These are phyloP conservation scores for Umimayanthus chanpuru DNA, from an alignment of 92 coral and sea anemone species.

Conservation along the genomic window DNA sequence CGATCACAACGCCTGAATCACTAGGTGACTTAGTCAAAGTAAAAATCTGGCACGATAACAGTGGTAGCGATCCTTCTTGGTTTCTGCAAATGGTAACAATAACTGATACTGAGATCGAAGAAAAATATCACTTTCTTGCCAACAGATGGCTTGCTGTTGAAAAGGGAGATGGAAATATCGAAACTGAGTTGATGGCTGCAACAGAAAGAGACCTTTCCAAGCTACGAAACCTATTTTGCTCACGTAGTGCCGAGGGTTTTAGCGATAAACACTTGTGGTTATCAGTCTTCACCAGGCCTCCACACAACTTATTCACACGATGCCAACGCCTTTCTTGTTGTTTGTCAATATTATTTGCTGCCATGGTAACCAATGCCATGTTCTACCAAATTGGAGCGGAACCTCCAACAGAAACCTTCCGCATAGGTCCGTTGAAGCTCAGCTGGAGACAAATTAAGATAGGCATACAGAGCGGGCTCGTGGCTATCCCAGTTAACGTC, in stretches of 20 bases:
- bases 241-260: conserved; percentile 73
- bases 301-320: conserved; percentile 77
- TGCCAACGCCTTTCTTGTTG: conserved; percentile 83
- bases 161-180: conserved; percentile 70
- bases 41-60: conserved; percentile 89
- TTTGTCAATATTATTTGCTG: conserved; percentile 71
- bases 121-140: conserved; percentile 70
- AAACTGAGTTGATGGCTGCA: conserved; percentile 57
- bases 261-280: conserved; percentile 84
- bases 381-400: conserved; percentile 63
- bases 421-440: conserved; percentile 68
- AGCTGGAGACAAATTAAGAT: conserved; percentile 80
- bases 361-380: conserved; percentile 85
- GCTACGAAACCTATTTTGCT: conserved; percentile 65
- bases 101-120: conserved; percentile 54
- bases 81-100: conserved; percentile 67
- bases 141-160: conserved; percentile 91
- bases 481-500: conserved; percentile 72
- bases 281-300: conserved; percentile 74
- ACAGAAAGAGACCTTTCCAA: conserved; percentile 55
- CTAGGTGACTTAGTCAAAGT: conserved; percentile 77
- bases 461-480: conserved; percentile 74
- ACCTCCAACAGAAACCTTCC: conserved; percentile 50
- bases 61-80: conserved; percentile 83
- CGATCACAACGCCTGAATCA: conserved; percentile 57